phyloP scores from a whole-genome alignment of 1,140 invertebrate species.

The Aphidius ervi region DNA sequence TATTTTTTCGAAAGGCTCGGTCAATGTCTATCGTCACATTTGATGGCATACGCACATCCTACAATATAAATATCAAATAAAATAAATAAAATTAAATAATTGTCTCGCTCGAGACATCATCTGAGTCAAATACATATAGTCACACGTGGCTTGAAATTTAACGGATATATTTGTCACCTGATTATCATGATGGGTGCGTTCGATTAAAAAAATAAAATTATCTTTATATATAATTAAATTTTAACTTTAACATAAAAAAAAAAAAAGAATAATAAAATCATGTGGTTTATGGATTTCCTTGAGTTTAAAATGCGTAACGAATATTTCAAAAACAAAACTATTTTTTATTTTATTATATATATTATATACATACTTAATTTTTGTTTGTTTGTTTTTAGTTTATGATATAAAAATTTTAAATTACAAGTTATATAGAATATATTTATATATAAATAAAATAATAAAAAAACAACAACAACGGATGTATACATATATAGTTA shows the following conservation, averaged over 20 bases:
- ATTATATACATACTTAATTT: neutral
- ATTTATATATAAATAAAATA: neutral
- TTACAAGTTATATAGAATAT: neutral
- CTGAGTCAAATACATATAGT: neutral
- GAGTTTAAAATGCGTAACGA: constrained; percentile 18
- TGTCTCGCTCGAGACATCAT: neutral
- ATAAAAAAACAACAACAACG: constrained; percentile 13
- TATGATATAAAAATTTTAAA: neutral
- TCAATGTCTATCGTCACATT: constrained; percentile 43
- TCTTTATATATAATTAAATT: constrained; percentile 7
- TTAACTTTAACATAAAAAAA: neutral
- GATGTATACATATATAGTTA: neutral
- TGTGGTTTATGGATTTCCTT: constrained; percentile 18
- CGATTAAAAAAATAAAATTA: constrained; percentile 23
- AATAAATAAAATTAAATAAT: too few relatives aligned
- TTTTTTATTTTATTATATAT: neutral
- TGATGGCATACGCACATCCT: too few relatives aligned
- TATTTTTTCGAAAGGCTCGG: constrained; percentile 31
- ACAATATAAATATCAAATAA: too few relatives aligned
- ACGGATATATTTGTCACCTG: constrained; percentile 24
- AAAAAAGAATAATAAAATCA: constrained; percentile 18
- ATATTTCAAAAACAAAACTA: neutral
- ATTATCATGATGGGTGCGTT: constrained; percentile 20
- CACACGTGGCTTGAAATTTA: constrained; percentile 22
- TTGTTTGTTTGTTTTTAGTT: constrained; percentile 2